phyloP scores from a whole-genome alignment of 2,888 invertebrate genomes.

The Hoplodrina blanda region DNA sequence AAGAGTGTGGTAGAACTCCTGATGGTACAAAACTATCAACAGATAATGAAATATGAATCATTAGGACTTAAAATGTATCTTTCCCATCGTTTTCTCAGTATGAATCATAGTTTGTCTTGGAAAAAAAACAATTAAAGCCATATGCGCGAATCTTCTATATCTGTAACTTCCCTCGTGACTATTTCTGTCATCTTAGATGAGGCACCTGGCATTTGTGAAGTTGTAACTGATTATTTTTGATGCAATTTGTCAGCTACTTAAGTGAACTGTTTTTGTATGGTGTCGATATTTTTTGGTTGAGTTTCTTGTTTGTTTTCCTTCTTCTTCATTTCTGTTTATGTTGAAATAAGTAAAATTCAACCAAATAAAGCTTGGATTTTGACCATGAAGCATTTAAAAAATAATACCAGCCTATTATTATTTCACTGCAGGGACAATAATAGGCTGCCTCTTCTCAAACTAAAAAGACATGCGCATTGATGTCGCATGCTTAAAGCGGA shows the following conservation, averaged over 20 bases:
- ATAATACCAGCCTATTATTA: too few species aligned
- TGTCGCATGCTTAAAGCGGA: too few species aligned
- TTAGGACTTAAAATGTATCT: background rate
- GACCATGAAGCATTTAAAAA: too few species aligned
- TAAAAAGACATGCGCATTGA: too few species aligned
- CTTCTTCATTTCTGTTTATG: too few species aligned
- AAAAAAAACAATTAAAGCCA: slow-evolving; percentile 57
- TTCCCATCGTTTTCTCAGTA: slow-evolving; percentile 14
- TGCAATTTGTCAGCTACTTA: slow-evolving; percentile 54
- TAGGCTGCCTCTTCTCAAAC: too few species aligned
- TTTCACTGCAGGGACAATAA: too few species aligned
- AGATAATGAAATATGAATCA: slow-evolving; percentile 32
- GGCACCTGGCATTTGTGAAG: slow-evolving; percentile 55
- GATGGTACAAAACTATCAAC: background rate
- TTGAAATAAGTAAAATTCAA: too few species aligned
- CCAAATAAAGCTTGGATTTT: too few species aligned
- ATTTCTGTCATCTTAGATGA: slow-evolving; percentile 44
- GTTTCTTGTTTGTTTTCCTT: background rate
- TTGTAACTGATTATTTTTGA: slow-evolving; percentile 40
- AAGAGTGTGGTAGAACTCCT: too few species aligned
- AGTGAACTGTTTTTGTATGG: slow-evolving; percentile 20
- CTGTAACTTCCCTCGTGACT: slow-evolving; percentile 34
- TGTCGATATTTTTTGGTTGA: background rate
- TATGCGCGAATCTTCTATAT: slow-evolving; percentile 52
- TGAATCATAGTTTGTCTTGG: slow-evolving; percentile 43